Conservation (phyloP, 64 coral and sea anemone species). For the Dendronephthya gigantea region DNA sequence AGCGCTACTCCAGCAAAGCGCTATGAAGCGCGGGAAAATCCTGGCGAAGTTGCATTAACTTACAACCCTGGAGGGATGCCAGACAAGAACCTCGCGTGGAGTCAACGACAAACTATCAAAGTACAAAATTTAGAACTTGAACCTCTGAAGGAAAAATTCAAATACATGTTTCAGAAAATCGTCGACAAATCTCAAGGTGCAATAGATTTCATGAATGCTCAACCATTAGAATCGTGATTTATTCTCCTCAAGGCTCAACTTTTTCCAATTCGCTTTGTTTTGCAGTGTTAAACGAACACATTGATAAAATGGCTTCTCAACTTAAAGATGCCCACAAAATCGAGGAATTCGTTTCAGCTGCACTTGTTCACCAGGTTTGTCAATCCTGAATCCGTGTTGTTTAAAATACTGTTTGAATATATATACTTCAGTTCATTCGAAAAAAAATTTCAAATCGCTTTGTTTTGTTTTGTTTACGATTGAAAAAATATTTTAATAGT, state of each 20-base stretch:
- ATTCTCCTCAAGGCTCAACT: too few relatives aligned
- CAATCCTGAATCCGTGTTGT: too few relatives aligned
- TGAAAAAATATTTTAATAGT: too few relatives aligned
- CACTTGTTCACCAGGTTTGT: not conserved
- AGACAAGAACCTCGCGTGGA: not conserved
- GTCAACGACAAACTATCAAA: constrained; percentile 21
- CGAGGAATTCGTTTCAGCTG: constrained; percentile 42
- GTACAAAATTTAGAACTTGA: constrained; percentile 25
- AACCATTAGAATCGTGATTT: too few relatives aligned
- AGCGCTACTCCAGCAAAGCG: constrained; percentile 72
- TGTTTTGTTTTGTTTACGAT: too few relatives aligned
- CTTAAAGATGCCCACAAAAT: constrained; percentile 51
- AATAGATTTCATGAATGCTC: not conserved
- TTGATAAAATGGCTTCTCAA: constrained; percentile 87
- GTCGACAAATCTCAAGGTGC: constrained; percentile 74
- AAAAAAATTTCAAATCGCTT: too few relatives aligned
- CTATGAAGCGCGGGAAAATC: constrained; percentile 67
- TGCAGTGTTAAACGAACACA: constrained; percentile 75
- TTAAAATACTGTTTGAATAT: too few relatives aligned
- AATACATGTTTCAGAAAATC: constrained; percentile 98
- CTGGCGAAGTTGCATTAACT: constrained; percentile 79
- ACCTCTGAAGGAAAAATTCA: constrained; percentile 51
- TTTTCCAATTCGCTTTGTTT: not conserved
- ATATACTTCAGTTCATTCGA: too few relatives aligned
- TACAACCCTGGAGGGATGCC: constrained; percentile 35